Base-by-base conservation (phyloP, 2,113 vertebrate species). In the Equus przewalskii region DNA sequence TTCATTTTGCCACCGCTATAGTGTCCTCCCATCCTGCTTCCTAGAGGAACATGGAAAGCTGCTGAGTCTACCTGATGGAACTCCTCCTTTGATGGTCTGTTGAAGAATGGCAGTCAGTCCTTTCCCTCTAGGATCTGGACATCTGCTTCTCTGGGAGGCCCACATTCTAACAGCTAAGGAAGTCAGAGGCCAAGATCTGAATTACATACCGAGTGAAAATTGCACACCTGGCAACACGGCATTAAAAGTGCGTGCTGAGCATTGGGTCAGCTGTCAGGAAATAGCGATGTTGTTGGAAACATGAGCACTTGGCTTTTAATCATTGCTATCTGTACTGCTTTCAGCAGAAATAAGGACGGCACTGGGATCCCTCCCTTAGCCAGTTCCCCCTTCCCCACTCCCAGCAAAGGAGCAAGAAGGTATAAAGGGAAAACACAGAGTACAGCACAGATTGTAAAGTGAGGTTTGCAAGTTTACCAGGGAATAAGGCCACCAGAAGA, bases 191-290 rank as follows among this genome's bases (percentile, higher is more conserved):
- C 93, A 95, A 96, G 33, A 88, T 94, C 65, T 49, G 75, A 97
- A 97, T 94, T 90, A 91, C 28, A 64, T 86, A 95, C 85, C 76
- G 51, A 91, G 58, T 94, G 62, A 89, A 91, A 96, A 96, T 92
- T 11, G 3, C 73, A 83, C 56, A 95, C 88, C 91, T 95, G 91
- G 93, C 60, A 97, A 89, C 75, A 60, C 51, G 69, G 72, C 67
- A 49, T 62, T 96, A 44, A 91, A 72, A 54, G 26, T 75, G 15
- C 85, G 95, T 91, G 84, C 91, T 94, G 93, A 95, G 91, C 69
- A 70, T 49, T 93, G 94, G 95, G 56, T 97, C 89, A 64, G 26
- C 58, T 96, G 54, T 95, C 7, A 3, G 88, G 54, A 95, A 95
- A 93, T 60, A 95, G 88, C 44, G 19, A 91, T 70, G 56, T 10